Evolutionary conservation across 2,888 invertebrate genomes (phyloP), one percentile per base, ranked within the genome.

Genomic region (Allygus modestus): DNA sequence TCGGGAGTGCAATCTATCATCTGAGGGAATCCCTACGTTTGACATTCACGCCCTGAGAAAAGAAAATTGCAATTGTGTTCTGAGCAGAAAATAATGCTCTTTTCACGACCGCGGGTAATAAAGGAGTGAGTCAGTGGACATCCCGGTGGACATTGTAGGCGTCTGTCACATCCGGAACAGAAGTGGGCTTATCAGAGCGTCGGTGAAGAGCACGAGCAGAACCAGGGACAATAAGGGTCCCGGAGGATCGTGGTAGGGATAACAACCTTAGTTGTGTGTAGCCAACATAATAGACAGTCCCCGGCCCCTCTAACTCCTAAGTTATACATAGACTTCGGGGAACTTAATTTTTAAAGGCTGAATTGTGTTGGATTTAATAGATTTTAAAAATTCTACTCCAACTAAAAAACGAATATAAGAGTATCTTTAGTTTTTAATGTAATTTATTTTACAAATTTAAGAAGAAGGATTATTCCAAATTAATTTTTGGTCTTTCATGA

Each of bases 1-100:
- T 58, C 58, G 1, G 1, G 20, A 4, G 4, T 58, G 65, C 15
- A 28, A 15, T 54, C 54, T 23, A 7, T 54, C 54, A 54, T 54
- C 20, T 20, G 0, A 12, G 65, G 65, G 65, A 65, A 28, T 65
- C 65, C 65, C 65, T 28, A 15, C 65, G 31, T 2, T 20, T 65
- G 65, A 28, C 65, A 65, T 65, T 65, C 65, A 65, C 28, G 65
- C 65, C 31, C 58, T 20, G 7, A 9, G 26, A 65, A 58, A 65
- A 28, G 65, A 28, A 26, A 65, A 54, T 54, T 5, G 26, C 15
- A 20, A 58, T 23, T 58, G 58, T 15, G 26, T 31, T 12, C 28
- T 5, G 65, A 28, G 23, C 58, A 65, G 65, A 28, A 65, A 28
- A 65, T 65, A 31, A 65, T 58, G 58, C 31, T 28, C 65, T 65